Evolutionary conservation across 35 echinoderm and acorn worm genomes (phyloP), one percentile per base, ranked within the genome.

Genomic region (Apostichopus californicus): DNA sequence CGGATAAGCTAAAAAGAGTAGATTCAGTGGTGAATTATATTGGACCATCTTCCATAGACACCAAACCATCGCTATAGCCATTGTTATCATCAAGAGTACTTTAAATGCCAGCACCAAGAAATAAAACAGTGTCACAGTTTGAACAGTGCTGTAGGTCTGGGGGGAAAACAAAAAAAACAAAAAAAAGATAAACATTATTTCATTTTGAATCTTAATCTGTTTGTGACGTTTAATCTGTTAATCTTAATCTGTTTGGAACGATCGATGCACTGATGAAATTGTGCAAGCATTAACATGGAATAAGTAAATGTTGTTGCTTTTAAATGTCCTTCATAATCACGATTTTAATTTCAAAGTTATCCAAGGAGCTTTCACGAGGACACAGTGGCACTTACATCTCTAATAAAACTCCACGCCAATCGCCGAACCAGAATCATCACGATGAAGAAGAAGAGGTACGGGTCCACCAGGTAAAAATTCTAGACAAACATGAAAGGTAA

Each of bases 1-100:
- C 97, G 97, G 97, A 72, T 99, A 99, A 5, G 97, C 95, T 10
- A 99, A 77, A 78, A 99, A 99, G 58, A 99, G 90, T 18, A 99
- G 85, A 83, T 99, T 99, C 0, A 99, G 87, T 61, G 95, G 95
- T 25, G 97, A 99, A 78, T 99, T 99, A 79, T 94, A 93, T 8
- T 93, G 91, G 77, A 99, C 89, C 84, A 99, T 84, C 80, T 96
- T 96, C 88, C 95, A 96, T 15, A 99, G 88, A 55, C 93, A 96
- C 93, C 95, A 99, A 0, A 96, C 64, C 57, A 90, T 73, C 59
- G 90, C 25, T 13, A 91, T 70, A 13, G 94, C 13, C 59, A 99
- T 92, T 8, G 59, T 65, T 2, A 93, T 55, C 2, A 91, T 77
- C 9, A 99, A 28, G 56, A 93, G 13, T 9, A 94, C 86, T 73